Evolutionary conservation across 2,113 vertebrate genomes (phyloP).

Genomic region (Synodontis membranacea): DNA sequence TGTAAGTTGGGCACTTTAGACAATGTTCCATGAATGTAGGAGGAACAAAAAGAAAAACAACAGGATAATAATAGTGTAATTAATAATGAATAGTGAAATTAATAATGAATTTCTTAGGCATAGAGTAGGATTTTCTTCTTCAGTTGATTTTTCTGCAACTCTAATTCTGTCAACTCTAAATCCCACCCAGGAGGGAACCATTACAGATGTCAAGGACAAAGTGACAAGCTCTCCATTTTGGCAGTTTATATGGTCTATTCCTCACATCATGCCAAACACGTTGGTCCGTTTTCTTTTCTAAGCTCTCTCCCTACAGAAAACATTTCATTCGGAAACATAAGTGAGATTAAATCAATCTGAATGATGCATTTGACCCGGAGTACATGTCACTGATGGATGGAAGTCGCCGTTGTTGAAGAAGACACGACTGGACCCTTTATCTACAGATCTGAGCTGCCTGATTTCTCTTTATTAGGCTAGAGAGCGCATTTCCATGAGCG

Average conservation of each 20-base stretch:
- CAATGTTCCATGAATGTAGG: not conserved
- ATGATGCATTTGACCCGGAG: not conserved
- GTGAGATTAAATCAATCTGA: slow-evolving; percentile 23
- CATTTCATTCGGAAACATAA: slow-evolving; percentile 1
- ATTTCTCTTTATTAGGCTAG: slow-evolving; percentile 25
- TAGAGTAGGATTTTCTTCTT: not conserved
- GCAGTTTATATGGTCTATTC: not conserved
- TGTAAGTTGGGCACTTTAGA: not conserved
- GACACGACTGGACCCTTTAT: slow-evolving; percentile 24
- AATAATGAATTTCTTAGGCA: not conserved
- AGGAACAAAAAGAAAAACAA: not conserved
- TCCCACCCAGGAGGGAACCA: not conserved
- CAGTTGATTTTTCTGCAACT: not conserved
- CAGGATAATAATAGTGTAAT: not conserved
- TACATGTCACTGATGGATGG: not conserved
- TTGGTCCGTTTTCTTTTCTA: not conserved
- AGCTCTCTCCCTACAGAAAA: not conserved
- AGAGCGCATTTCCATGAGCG: slow-evolving; percentile 8
- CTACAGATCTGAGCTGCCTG: slow-evolving; percentile 12
- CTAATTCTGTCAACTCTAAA: not conserved
- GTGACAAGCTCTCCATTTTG: slow-evolving; percentile 5
- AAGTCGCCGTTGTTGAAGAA: not conserved
- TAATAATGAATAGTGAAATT: not conserved
- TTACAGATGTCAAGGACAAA: slow-evolving; percentile 28
- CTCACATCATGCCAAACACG: not conserved